These are phyloP conservation scores for Diabrotica undecimpunctata DNA, from an alignment of 1,140 invertebrate species.

Conservation along the genomic window DNA sequence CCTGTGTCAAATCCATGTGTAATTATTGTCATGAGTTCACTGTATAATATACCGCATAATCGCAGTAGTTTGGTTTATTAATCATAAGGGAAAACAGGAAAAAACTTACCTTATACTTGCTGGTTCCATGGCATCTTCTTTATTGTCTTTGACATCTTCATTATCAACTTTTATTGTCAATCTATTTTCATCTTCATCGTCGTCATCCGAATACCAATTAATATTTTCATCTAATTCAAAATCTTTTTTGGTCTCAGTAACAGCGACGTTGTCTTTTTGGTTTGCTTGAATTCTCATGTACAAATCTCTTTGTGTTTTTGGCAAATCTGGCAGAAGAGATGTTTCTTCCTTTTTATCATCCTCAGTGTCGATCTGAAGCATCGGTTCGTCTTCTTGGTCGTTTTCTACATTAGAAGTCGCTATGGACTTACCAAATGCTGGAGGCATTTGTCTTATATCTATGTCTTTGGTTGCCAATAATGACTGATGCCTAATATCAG, in stretches of 20 bases:
- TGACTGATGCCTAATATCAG: constrained; percentile 11
- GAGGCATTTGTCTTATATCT: constrained; percentile 46
- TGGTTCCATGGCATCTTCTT: constrained; percentile 20
- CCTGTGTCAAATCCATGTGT: no score
- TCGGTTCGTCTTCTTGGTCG: constrained; percentile 25
- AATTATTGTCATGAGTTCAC: no score
- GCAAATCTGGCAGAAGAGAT: constrained; percentile 54
- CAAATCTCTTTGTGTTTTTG: constrained; percentile 65
- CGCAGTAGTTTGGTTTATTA: no score
- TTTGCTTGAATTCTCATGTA: constrained; percentile 66
- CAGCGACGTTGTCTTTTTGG: constrained; percentile 53
- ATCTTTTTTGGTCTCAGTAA: constrained; percentile 51
- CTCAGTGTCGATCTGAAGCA: constrained; percentile 25
- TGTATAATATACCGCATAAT: no score
- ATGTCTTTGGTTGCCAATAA: constrained; percentile 38
- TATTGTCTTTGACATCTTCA: constrained; percentile 35
- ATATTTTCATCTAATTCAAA: constrained; percentile 64
- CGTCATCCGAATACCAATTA: constrained; percentile 76
- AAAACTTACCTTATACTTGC: not conserved
- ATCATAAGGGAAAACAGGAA: not conserved
- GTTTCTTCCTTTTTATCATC: constrained; percentile 26
- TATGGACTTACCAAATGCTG: constrained; percentile 41
- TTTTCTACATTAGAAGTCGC: constrained; percentile 32
- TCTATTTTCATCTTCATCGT: constrained; percentile 51
- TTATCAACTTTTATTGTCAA: constrained; percentile 43